Conservation (phyloP, 2,797 vertebrate species). For the Platyrinchus mystaceus region DNA sequence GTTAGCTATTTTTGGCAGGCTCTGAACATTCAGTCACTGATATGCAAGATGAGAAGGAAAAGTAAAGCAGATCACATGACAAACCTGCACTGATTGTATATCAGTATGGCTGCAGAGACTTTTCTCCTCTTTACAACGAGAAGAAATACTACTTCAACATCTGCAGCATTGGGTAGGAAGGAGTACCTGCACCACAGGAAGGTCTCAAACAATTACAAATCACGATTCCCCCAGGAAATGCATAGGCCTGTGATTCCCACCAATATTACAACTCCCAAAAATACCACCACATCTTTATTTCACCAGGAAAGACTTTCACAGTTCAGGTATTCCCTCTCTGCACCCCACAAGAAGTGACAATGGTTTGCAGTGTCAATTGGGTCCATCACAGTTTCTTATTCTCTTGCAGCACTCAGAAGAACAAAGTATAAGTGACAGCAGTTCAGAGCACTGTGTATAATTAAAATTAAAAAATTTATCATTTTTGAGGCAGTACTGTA, state of each 20-base stretch:
- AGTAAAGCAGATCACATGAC: constrained; percentile 5
- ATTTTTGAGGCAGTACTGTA: background rate
- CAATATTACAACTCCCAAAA: background rate
- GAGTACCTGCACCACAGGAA: background rate
- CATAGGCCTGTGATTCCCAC: fast-evolving
- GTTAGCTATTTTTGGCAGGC: constrained; percentile 41
- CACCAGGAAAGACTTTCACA: fast-evolving
- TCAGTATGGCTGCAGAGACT: background rate
- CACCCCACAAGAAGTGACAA: background rate
- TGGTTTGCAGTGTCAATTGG: background rate
- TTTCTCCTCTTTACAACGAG: background rate
- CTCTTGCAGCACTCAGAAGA: background rate
- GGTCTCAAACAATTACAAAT: background rate
- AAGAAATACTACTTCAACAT: background rate
- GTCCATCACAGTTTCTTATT: background rate
- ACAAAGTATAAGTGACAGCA: background rate
- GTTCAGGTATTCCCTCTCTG: background rate
- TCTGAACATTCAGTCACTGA: background rate
- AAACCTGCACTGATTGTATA: background rate
- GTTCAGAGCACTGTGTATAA: background rate
- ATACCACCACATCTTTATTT: background rate
- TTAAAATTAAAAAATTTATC: background rate
- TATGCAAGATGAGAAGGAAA: constrained; percentile 21
- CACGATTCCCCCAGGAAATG: fast-evolving
- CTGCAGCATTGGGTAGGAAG: background rate